Base-by-base conservation (phyloP, 64 coral and sea anemone genomes). In the Hydrozoanthus tunicans region DNA sequence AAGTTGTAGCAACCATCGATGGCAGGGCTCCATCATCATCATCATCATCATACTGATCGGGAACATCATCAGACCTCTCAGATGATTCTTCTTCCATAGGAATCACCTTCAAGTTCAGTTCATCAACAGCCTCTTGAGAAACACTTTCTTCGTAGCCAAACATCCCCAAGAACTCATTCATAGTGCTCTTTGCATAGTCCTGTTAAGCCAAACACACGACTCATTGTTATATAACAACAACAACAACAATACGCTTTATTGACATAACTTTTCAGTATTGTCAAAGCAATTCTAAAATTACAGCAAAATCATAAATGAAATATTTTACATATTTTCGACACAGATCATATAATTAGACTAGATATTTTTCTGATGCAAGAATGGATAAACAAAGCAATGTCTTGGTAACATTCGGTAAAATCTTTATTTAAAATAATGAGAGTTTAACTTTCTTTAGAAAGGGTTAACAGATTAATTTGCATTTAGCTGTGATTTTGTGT, bases 81-180 rank as follows among this genome's bases (percentile, higher is more conserved):
- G 66, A 57, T 4, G 66, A 13, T 79, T 91, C 76, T 53, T 90
- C 89, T 78, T 86, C 83, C 23, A 86, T 73, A n/a, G 95, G 92
- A 24, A 96, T 82, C 51, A 56, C 58, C 58, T 81, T 91, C 23
- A 96, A 89, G 56, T 96, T 88, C 6, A 96, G 90, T 17, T 91
- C 91, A 5, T 94, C 90, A 54, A 96, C 95, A 24, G 92, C 86
- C 73, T 96, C 95, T 60, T 93, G 79, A 9, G 95, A 94, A 23
- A 96, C 85, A 61, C 81, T 92, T 7, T 91, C 89, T 62, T 96
- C 92, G 57, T 96, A 96, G 51, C 95, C 95, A 94, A 96, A 96
- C 95, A 96, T 96, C 57, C 95, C 95, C 65, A 96, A 79, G 9
- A 96, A 79, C 62, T 96, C 95, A 91, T 96, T 96, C 95, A 96